Evolutionary conservation across 2,888 invertebrate species (phyloP).

Genomic region (Ecliptopera silaceata): DNA sequence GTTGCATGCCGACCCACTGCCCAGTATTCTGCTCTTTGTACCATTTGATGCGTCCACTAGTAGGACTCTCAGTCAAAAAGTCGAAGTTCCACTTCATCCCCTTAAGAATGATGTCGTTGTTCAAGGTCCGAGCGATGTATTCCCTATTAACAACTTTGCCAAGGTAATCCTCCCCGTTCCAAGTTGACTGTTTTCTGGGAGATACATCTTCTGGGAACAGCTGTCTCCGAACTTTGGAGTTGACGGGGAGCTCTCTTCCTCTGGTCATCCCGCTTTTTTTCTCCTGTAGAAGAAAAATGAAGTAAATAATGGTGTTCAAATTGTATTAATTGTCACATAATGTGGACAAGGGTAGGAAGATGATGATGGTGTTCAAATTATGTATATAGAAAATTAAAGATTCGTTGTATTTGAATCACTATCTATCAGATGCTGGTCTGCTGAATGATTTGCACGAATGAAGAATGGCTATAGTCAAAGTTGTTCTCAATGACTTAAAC

Average conservation of each 20-base stretch:
- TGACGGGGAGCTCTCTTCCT: constrained; percentile 46
- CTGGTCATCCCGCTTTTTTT: constrained; percentile 47
- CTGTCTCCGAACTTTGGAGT: constrained; percentile 59
- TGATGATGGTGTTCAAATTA: too few relatives aligned
- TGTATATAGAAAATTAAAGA: too few relatives aligned
- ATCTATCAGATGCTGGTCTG: too few relatives aligned
- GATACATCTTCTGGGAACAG: constrained; percentile 53
- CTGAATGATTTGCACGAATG: too few relatives aligned
- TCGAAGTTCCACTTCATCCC: constrained; percentile 17
- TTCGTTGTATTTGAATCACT: too few relatives aligned
- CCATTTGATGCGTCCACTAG: constrained; percentile 12
- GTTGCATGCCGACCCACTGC: constrained; percentile 12
- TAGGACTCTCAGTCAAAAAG: constrained; percentile 3
- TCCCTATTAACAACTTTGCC: not conserved
- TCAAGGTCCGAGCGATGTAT: not conserved
- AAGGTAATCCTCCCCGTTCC: not conserved
- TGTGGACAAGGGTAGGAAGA: too few relatives aligned
- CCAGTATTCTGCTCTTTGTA: not conserved
- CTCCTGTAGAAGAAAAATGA: constrained; percentile 50
- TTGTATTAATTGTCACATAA: too few relatives aligned
- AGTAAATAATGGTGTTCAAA: not conserved
- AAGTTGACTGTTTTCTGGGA: not conserved
- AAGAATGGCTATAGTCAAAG: too few relatives aligned
- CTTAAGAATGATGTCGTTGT: constrained; percentile 4
- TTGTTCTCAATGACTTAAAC: too few relatives aligned